Base-by-base conservation (phyloP, 1,140 invertebrate species). In the Hydropsyche tenuis region DNA sequence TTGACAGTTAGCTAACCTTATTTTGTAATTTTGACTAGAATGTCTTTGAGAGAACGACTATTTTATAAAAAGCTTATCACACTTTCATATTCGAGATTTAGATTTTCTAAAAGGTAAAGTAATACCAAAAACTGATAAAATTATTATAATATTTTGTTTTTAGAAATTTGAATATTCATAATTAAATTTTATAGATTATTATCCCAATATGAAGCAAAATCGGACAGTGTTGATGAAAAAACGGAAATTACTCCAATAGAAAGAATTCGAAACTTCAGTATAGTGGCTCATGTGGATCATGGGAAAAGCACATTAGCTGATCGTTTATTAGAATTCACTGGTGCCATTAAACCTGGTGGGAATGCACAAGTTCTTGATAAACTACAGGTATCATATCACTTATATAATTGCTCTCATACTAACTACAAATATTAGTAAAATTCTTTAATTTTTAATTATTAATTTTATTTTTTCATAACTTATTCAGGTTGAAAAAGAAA, bases 241-340 rank as follows among this genome's bases (percentile, higher is more conserved):
- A 11, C 7, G 20, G 42, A 60, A 48, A 22, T 73, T 25, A 27
- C 69, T 45, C 37, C 72, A 27, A 60, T 73, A 23, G 75, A 77
- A 22, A 89, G 88, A 74, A 96, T 97, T 37, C 85, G 96, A 46
- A 98, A 98, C 82, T 98, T 99, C 80, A 93, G 95, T 83, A 98
- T 99, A 77, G 95, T 99, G 73, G 97, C 97, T 42, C 97, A 99
- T 85, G 93, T 99, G 14, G 97, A 99, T 84, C 97, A 99, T 88
- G 97, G 97, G 0, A 99, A 99, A 85, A 96, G 94, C 81, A 99
- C 97, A 6, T 83, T 99, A 73, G 95, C 97, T 0, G 97, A 99
- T 84, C 85, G 97, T 72, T 82, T 99, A 4, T 81, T 99, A 14
- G 96, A 98, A 89, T 83, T 94, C 56, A 97, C 96, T 53, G 95